phyloP scores from a whole-genome alignment of 2,797 vertebrate species.

The Cichlasoma orientale region DNA sequence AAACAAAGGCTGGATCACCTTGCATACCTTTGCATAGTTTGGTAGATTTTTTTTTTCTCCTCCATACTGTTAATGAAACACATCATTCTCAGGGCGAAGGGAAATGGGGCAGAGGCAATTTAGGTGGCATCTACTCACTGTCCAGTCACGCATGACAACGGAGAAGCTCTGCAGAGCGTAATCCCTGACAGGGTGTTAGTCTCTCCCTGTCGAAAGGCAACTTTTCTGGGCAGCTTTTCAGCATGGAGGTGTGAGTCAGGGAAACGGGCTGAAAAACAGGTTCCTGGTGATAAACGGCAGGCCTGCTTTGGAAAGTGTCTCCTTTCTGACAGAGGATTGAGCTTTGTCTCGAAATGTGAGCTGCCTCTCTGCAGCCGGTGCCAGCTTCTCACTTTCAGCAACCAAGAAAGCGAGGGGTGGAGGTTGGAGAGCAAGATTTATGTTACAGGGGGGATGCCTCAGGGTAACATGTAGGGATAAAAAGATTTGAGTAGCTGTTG shows the following conservation, averaged over 20 bases:
- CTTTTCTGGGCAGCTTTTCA: constrained; percentile 32
- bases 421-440: constrained; percentile 55
- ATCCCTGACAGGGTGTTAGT: constrained; percentile 2
- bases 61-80: constrained; percentile 32
- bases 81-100: constrained; percentile 5
- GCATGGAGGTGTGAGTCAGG: constrained; percentile 50
- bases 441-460: constrained; percentile 69
- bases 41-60: constrained; percentile 15
- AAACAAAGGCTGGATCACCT: constrained; percentile 58
- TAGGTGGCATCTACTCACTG: constrained; percentile 29
- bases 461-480: constrained; percentile 51
- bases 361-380: constrained; percentile 53
- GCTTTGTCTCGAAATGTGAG: constrained; percentile 78
- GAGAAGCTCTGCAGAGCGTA: background rate
- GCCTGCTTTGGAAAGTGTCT: constrained; percentile 69
- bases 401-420: constrained; percentile 30
- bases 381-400: constrained; percentile 67
- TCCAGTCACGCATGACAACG: background rate
- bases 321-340: constrained; percentile 72
- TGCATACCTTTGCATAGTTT: constrained; percentile 47
- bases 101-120: constrained; percentile 18
- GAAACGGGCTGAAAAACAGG: constrained; percentile 70
- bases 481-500: constrained; percentile 64
- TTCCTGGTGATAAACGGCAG: constrained; percentile 69
- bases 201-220: constrained; percentile 6